These are phyloP conservation scores for Drosophila jambulina DNA, from an alignment of 1,140 invertebrate genomes.

Conservation along the genomic window DNA sequence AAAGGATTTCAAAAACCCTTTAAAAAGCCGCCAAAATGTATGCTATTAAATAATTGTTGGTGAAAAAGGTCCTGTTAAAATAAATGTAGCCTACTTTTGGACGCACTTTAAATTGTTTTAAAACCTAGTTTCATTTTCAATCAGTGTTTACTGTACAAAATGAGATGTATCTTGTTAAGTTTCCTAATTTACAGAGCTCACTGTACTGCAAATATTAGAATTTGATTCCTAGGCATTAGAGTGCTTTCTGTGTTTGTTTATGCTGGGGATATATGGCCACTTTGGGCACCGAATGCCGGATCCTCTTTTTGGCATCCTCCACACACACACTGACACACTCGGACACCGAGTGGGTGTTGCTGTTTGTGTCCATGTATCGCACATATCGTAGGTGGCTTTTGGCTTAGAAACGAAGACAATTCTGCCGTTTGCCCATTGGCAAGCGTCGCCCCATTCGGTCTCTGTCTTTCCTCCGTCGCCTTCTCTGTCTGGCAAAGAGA, in stretches of 20 bases:
- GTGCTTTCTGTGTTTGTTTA: slow-evolving; percentile 21
- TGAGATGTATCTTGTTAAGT: accelerated
- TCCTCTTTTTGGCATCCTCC: slow-evolving; percentile 41
- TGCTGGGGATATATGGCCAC: slow-evolving; percentile 15
- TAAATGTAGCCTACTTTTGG: not conserved
- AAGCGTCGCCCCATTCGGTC: slow-evolving; percentile 39
- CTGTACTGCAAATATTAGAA: slow-evolving; percentile 6
- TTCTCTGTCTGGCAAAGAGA: slow-evolving; percentile 17
- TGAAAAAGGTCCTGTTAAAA: not conserved
- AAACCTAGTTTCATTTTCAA: not conserved
- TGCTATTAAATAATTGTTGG: not conserved
- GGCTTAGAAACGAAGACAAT: slow-evolving; percentile 59
- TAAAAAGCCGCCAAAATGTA: not conserved
- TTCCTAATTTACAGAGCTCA: not conserved
- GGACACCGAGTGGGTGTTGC: slow-evolving; percentile 18
- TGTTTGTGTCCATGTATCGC: slow-evolving; percentile 21
- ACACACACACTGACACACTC: slow-evolving; percentile 10
- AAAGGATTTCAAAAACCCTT: not conserved
- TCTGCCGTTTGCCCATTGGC: slow-evolving; percentile 67
- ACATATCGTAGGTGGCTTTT: slow-evolving; percentile 41
- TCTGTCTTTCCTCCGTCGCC: slow-evolving; percentile 5
- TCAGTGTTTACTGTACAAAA: not conserved
- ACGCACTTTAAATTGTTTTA: not conserved
- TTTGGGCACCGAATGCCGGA: slow-evolving; percentile 19
- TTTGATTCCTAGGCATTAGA: not conserved